Evolutionary conservation across 2,888 invertebrate species (phyloP).

Genomic region (Leptinotarsa peninsularis): DNA sequence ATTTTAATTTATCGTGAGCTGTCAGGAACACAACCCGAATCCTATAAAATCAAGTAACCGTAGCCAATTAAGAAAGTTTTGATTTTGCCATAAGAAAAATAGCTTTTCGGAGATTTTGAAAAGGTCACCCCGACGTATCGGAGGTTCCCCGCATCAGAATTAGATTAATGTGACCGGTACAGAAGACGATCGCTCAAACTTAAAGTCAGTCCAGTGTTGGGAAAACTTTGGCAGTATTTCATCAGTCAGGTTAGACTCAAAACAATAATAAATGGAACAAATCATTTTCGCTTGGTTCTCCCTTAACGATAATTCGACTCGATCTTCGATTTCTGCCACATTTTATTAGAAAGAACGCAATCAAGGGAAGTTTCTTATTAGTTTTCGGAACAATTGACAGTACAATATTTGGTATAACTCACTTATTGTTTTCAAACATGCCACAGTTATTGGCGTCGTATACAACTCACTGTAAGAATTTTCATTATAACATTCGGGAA

Average conservation of each 20-base stretch:
- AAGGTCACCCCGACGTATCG: constrained; percentile 5
- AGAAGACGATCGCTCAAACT: neutral
- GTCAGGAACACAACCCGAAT: constrained; percentile 14
- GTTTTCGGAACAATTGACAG: constrained; percentile 4
- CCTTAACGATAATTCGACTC: neutral
- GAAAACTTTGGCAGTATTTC: neutral
- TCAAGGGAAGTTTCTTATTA: constrained; percentile 20
- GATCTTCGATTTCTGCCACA: constrained; percentile 15
- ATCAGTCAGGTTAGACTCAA: constrained; percentile 2
- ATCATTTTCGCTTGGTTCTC: neutral
- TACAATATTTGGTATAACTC: neutral
- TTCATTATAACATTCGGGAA: neutral
- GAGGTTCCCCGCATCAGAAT: neutral
- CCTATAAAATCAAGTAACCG: constrained; percentile 9
- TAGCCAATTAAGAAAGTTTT: constrained; percentile 24
- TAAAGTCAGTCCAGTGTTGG: neutral
- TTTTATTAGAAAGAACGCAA: constrained; percentile 20
- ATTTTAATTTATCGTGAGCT: constrained; percentile 20
- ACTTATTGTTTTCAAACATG: neutral
- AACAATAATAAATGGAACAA: neutral
- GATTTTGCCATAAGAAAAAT: constrained; percentile 17
- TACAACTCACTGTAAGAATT: constrained; percentile 2
- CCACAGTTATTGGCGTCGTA: neutral
- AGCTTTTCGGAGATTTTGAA: neutral
- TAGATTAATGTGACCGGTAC: constrained; percentile 18